Base-by-base conservation (phyloP, 2,113 vertebrate species). In the Eulacestoma nigropectus region DNA sequence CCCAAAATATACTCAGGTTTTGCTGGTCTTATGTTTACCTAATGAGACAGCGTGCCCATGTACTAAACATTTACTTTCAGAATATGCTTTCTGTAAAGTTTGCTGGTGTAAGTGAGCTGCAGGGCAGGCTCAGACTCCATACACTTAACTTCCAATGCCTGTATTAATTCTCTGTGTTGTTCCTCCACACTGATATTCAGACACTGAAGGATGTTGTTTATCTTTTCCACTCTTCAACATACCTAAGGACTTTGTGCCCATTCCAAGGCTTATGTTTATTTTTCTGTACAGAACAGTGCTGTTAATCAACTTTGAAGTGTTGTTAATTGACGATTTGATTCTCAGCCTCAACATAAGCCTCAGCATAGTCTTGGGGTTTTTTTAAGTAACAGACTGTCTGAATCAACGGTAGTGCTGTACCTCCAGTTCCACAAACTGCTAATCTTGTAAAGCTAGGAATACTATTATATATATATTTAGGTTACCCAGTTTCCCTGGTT, bases 1-100 rank as follows among this genome's bases (percentile, higher is more conserved):
- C 87, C 93, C 84, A 96, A 84, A 96, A 87, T 81, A 92, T 6
- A 70, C 91, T 87, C 7, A 9, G 67, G 50, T 75, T 89, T 91
- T 89, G 46, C 81, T 90, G 84, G 78, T 79, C 53, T 83, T 78
- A 17, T 67, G 55, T 93, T 95, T 94, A 79, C 72, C 50, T 76
- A 80, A 50, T 50, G 74, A 82, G 77, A 85, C 41, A 42, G 49
- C 74, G 77, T 90, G 70, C 19, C 81, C 39, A 27, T 70, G 33
- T 76, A 32, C 74, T 91, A 46, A 78, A 86, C 1, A 1, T 87
- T 80, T 90, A 67, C n/a, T 64, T 83, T 86, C 50, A 59, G 33
- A 85, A 42, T 55, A 68, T 84, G 55, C 73, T 82, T 75, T 89
- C 74, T 84, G 64, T 85, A 74, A 47, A 70, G 69, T 63, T 39